Evolutionary conservation across 2,797 vertebrate species (phyloP), one percentile per base, ranked within the genome.

Genomic region (Anas georgica): DNA sequence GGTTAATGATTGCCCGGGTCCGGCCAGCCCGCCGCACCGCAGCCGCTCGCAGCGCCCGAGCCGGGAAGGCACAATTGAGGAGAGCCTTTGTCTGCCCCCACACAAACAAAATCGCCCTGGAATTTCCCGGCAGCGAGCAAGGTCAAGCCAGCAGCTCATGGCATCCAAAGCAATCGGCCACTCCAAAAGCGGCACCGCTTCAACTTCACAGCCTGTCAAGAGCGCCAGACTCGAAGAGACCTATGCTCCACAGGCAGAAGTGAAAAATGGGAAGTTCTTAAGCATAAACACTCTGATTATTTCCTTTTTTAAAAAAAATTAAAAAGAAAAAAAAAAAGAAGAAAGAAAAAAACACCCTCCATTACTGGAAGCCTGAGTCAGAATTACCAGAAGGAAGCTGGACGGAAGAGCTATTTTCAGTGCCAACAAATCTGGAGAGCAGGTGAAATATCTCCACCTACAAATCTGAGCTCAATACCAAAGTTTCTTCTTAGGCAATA

Each of bases 291-390:
- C n/a, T 56, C 48, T 4, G 4, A 86, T 88, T 75, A 78, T 90
- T 86, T 83, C 58, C 43, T 56, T 35, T 85, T 84, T 82, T 26
- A 8, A 9, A 45, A 43, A 45, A 64, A 86, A 59, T 48, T 52
- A 4, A 54, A 35, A 41, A 63, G 8, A 3, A 46, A 50, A 48
- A 75, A 80, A 60, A 88, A 66, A 83, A 88, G 73, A 35, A 48
- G 7, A 60, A 63, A 75, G 5, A 88, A 95, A 91, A 74, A 94
- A 83, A 45, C 92, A 58, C 55, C 52, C 74, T 76, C 62, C 86
- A 69, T 97, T 98, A 97, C 97, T 91, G 97, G 97, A 97, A 98
- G 95, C 83, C 97, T 97, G 97, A 97, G 96, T 98, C 97, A 98
- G 83, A 93, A 83, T 95, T 96, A 96, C 97, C 52, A 62, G 95